Evolutionary conservation across 2,113 vertebrate species (phyloP), one percentile per base, ranked within the genome.

Genomic region (Pungitius pungitius): DNA sequence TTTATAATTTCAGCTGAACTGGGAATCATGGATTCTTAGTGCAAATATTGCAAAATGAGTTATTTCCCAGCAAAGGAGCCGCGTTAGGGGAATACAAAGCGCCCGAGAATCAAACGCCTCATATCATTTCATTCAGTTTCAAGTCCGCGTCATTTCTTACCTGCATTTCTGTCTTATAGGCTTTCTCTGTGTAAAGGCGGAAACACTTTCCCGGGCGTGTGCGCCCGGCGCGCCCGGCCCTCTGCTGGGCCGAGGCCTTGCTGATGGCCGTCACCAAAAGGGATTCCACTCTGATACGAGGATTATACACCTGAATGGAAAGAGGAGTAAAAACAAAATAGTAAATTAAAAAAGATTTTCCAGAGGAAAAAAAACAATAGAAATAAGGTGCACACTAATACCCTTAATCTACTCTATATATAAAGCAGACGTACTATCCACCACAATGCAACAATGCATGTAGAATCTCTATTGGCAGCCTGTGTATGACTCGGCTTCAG

Each of bases 81-180:
- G 77, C 77, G 77, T 60, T 35, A 24, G 63, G 58, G 61, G 69
- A 61, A 69, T 67, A 66, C 69, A 72, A 76, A 73, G 56, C 40
- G 69, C 69, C 69, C 5, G 56, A 75, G 42, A 69, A 76, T 66
- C 33, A 68, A 71, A 69, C 33, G 47, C 43, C 49, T 75, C 10
- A 8, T 43, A 37, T 37, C 62, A 58, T 63, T 60, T 52, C 30
- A n/a, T 37, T 35, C 51, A 14, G 37, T 58, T 56, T 56, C n/a
- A 52, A 39, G 60, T 39, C 13, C 8, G 56, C 22, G 3, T 27
- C 22, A 18, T 67, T 63, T 67, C 73, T 77, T 56, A 98, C 97
- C 96, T 99, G 97, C 97, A 98, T 99, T 94, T 99, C 97, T 13
- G 96, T 98, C 92, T 97, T 99, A 89, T 99, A 99, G 18, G 97